These are phyloP conservation scores for Phenganax marumi DNA, from an alignment of 92 coral and sea anemone genomes.

Conservation along the genomic window DNA sequence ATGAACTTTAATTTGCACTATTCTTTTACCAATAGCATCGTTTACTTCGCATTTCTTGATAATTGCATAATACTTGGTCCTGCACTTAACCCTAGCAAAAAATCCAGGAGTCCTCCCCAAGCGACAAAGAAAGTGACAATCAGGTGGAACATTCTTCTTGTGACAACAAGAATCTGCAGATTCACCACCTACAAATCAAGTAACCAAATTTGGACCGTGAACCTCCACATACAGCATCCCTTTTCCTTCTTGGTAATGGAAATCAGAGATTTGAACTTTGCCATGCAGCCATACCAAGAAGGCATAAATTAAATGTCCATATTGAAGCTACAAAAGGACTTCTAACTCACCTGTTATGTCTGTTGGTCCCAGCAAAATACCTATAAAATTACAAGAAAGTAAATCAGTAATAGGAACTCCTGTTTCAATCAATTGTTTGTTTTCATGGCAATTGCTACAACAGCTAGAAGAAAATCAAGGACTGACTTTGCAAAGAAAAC, in stretches of 20 bases:
- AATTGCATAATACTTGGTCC: conserved; percentile 64
- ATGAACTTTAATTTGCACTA: not conserved
- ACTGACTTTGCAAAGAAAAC: too few relatives aligned
- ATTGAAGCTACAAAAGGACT: not conserved
- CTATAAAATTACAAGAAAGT: not conserved
- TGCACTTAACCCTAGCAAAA: conserved; percentile 77
- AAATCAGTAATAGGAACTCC: not conserved
- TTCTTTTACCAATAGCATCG: conserved; percentile 62
- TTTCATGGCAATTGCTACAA: not conserved
- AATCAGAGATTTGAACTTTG: not conserved
- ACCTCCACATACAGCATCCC: not conserved
- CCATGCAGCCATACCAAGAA: not conserved
- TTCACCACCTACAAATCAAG: conserved; percentile 22
- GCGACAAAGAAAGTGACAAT: conserved; percentile 92
- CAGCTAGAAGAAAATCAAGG: not conserved
- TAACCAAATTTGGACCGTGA: not conserved
- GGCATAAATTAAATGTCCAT: not conserved
- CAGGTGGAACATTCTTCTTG: conserved; percentile 60
- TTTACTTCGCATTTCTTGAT: conserved; percentile 75
- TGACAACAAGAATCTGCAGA: conserved; percentile 60
- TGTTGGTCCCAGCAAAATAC: conserved; percentile 10
- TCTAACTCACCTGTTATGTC: conserved; percentile 9
- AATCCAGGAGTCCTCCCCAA: conserved; percentile 62
- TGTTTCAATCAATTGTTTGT: not conserved
- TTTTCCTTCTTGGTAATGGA: not conserved